Conservation (phyloP, 2,113 vertebrate genomes). For the Chinchilla lanigera region DNA sequence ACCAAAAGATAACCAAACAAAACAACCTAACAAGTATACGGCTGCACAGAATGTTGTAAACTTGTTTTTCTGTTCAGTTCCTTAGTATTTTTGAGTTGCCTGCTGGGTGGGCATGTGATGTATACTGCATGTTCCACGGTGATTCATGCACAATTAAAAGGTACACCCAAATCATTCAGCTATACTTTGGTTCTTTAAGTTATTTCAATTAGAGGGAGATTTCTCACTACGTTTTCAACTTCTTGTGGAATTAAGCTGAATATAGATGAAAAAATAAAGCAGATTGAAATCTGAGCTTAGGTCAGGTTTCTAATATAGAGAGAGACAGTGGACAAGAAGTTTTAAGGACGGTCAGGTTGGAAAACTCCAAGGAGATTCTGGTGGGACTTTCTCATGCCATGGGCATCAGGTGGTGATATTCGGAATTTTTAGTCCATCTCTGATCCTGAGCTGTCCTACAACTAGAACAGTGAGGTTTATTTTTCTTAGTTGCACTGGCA, state of each 20-base stretch:
- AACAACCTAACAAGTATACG: neutral
- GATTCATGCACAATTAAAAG: neutral
- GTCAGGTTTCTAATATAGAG: neutral
- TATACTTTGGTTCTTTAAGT: neutral
- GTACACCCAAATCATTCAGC: neutral
- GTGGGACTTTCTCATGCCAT: neutral
- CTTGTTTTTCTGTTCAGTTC: neutral
- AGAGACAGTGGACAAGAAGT: neutral
- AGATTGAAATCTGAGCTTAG: neutral
- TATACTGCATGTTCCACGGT: too few relatives aligned
- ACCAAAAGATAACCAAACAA: neutral
- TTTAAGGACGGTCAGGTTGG: neutral
- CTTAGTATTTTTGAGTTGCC: neutral
- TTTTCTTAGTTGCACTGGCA: neutral
- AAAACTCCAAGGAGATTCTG: neutral
- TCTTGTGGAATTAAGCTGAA: conserved; percentile 10
- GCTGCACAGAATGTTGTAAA: neutral
- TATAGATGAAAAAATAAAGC: neutral
- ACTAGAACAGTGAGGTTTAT: neutral
- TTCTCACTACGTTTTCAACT: neutral
- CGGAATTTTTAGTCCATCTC: neutral
- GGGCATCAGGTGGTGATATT: too few relatives aligned
- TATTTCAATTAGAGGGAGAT: neutral
- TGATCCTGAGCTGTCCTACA: neutral
- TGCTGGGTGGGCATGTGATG: neutral